Base-by-base conservation (phyloP, 2,113 vertebrate genomes). In the Brachyhypopomus gauderio region DNA sequence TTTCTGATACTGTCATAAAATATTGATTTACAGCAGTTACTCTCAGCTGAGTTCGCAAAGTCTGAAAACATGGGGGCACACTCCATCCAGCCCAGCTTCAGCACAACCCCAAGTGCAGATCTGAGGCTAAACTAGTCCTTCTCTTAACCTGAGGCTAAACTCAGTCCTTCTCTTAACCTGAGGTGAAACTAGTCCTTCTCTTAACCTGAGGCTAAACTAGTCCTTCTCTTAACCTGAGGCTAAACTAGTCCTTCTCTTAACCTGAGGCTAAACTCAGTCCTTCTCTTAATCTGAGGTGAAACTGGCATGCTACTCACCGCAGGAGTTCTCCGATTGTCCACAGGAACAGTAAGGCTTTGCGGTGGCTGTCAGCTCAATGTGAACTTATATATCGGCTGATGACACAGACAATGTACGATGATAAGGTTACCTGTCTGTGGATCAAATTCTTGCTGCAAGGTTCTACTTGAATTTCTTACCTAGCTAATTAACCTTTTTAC, bases 341-440 rank as follows among this genome's bases (percentile, higher is more conserved):
- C 88, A 90, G 78, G 76, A 88, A 89, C 87, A 87, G 75, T 85
- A 81, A 89, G 86, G 87, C 80, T 59, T 59, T 17, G 63, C 22
- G 1, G 7, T 90, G 59, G 85, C 87, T 87, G 88, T 83, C 85
- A 79, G 34, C 86, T 72, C 85, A 87, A 23, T 38, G 79, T 78
- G n/a, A 75, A 82, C 91, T 98, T 98, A 95, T 97, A 97, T 96
- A 96, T 45, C 89, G 88, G 88, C 86, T 88, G 92, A 92, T 93
- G 92, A 85, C 76, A 80, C 91, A 88, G 91, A 94, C 91, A 89
- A 92, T 90, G 89, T 91, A 88, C 82, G 87, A 92, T 88, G 87
- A 96, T 97, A 96, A 87, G 91, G 92, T 98, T 97, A 95, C 94
- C 90, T 91, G 88, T 91, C 90, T 75, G 81, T 85, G 94, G 94